A percentile compares a stretch with the other conserved stretches of the same genome.
Conservation (phyloP, 1,140 invertebrate genomes). For the Glossosoma conforme region DNA sequence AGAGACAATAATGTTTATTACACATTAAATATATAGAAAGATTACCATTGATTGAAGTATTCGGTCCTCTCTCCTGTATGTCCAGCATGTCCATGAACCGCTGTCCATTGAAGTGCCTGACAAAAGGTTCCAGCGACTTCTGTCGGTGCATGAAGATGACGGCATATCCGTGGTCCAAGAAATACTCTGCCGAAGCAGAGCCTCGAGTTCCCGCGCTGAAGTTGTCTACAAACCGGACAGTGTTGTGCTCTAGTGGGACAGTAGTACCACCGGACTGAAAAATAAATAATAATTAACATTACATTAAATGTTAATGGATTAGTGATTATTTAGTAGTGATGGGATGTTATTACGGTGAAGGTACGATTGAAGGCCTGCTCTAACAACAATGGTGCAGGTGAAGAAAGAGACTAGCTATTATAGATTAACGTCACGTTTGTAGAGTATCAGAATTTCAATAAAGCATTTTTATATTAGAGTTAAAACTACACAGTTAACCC, state of each 20-base stretch:
- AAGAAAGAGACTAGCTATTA: too few species aligned
- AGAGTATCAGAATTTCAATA: neutral
- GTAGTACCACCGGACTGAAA: conserved; percentile 91
- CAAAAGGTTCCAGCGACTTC: conserved; percentile 87
- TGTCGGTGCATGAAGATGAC: conserved; percentile 75
- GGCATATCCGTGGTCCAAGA: conserved; percentile 74
- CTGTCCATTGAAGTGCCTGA: conserved; percentile 73
- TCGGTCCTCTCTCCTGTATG: conserved; percentile 55
- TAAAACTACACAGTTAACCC: neutral
- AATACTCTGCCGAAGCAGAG: conserved; percentile 92
- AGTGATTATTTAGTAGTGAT: too few species aligned
- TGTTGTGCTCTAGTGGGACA: conserved; percentile 93
- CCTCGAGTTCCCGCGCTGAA: conserved; percentile 96
- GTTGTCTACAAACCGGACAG: conserved; percentile 96
- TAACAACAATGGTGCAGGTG: too few species aligned
- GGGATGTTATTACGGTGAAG: too few species aligned
- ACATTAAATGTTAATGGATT: neutral
- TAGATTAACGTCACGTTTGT: too few species aligned
- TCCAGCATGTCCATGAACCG: conserved; percentile 79
- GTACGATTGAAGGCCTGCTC: too few species aligned
- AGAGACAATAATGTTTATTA: neutral
- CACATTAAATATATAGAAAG: neutral
- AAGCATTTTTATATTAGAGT: neutral
- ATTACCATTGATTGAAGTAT: conserved; percentile 54
- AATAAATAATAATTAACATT: conserved; percentile 5